Evolutionary conservation across 2,797 vertebrate species (phyloP).

Genomic region (Arvicola amphibius): DNA sequence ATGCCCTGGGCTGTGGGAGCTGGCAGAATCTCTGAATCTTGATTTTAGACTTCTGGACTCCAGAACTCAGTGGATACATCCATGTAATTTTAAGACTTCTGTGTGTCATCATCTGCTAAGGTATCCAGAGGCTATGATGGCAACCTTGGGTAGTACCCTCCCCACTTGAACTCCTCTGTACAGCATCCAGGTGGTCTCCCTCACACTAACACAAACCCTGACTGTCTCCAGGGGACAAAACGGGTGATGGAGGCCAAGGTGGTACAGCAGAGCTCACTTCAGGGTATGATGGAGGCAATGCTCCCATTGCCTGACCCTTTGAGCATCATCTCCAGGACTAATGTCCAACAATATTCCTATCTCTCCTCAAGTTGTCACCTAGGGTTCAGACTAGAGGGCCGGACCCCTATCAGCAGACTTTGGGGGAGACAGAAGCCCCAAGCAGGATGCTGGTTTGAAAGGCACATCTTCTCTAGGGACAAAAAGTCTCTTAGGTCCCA

Average conservation of each 20-base stretch:
- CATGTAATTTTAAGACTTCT: not conserved
- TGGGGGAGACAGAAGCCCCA: not conserved
- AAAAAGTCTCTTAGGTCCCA: not conserved
- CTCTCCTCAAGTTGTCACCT: no score
- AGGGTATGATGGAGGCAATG: rapidly evolving
- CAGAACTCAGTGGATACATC: no score
- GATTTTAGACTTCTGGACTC: not conserved
- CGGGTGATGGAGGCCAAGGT: not conserved
- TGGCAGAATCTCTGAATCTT: not conserved
- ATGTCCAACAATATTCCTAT: not conserved
- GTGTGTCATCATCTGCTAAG: not conserved
- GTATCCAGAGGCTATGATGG: not conserved
- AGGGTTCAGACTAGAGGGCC: not conserved
- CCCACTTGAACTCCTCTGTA: rapidly evolving
- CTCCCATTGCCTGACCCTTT: not conserved
- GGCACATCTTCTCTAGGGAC: not conserved
- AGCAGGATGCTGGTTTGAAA: rapidly evolving
- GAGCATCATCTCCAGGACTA: not conserved
- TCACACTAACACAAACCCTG: not conserved
- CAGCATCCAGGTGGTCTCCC: no score
- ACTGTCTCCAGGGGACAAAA: not conserved
- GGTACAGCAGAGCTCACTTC: no score
- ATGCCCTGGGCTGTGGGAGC: rapidly evolving
- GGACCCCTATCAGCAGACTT: not conserved
- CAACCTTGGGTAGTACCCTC: rapidly evolving